Percentiles rank a stretch among this genome's conserved stretches.
Conservation (phyloP, 2,888 invertebrate genomes). For the Lepidonotus clava region DNA sequence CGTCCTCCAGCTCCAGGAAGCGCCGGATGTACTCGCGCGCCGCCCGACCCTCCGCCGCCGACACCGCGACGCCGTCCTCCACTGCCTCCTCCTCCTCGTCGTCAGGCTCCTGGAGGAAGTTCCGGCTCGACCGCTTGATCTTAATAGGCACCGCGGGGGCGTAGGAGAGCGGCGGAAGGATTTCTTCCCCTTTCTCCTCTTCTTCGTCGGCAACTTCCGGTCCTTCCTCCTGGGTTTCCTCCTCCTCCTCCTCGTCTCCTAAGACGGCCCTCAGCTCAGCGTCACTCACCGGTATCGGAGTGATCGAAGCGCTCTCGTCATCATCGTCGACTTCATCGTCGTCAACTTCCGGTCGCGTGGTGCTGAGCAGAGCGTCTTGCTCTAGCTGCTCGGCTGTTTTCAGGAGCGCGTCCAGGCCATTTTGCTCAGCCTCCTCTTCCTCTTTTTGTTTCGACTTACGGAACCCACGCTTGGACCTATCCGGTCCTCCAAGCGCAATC, state of each 20-base stretch:
- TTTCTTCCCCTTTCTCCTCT: background rate
- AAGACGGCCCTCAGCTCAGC: background rate
- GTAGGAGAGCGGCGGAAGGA: background rate
- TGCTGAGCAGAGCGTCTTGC: background rate
- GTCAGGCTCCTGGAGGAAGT: background rate
- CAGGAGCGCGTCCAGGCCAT: background rate
- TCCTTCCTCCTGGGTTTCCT: background rate
- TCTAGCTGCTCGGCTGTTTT: constrained; percentile 35
- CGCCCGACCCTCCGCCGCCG: background rate
- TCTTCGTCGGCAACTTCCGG: background rate
- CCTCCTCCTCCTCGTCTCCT: background rate
- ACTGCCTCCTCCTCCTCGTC: background rate
- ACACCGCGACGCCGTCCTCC: background rate
- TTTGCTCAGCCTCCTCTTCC: background rate
- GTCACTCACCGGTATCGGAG: constrained; percentile 12
- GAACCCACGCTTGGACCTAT: background rate
- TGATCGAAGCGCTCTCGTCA: background rate
- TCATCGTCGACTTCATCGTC: background rate
- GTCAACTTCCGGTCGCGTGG: background rate
- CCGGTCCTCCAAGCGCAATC: constrained; percentile 14
- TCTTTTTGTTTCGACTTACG: too few relatives aligned
- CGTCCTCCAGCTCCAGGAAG: constrained; percentile 63
- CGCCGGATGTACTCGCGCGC: constrained; percentile 56
- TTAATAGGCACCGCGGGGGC: constrained; percentile 29
- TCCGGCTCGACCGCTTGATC: constrained; percentile 15